Percentiles rank a stretch among this genome's conserved stretches.
Evolutionary conservation across 2,797 vertebrate genomes (phyloP).

Genomic region (Cheirogaleus major): DNA sequence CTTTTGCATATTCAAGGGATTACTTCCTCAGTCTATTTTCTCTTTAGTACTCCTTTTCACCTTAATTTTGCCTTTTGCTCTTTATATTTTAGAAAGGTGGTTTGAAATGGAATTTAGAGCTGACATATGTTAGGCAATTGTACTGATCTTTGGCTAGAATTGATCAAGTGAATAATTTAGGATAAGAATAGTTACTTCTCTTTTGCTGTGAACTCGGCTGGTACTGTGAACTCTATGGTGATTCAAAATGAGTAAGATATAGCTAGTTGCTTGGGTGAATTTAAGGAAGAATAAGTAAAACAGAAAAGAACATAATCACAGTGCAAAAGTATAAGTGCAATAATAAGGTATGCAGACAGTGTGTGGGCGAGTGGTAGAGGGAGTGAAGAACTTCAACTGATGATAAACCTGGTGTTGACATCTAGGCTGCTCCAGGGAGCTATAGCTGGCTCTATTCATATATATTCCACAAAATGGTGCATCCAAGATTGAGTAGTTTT

Average conservation of each 20-base stretch:
- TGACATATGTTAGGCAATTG: not conserved
- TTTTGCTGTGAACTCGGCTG: not conserved
- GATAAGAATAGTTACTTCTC: not conserved
- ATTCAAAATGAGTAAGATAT: not conserved
- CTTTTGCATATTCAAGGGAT: not conserved
- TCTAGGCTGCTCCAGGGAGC: not conserved
- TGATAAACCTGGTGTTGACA: not conserved
- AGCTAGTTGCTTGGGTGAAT: not conserved
- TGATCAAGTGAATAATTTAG: not conserved
- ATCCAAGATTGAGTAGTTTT: not conserved
- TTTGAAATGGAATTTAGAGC: not conserved
- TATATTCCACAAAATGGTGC: not conserved
- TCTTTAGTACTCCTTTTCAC: not conserved
- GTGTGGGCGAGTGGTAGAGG: not conserved
- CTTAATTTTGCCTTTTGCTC: not conserved
- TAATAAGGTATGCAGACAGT: not conserved
- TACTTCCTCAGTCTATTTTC: not conserved
- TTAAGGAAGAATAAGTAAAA: conserved; percentile 1
- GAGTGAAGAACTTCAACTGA: not conserved
- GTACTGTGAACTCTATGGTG: not conserved
- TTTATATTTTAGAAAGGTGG: not conserved
- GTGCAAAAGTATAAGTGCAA: not conserved
- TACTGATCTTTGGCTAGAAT: not conserved
- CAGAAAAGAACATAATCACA: not conserved
- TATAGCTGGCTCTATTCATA: not conserved